Evolutionary conservation across 1,140 invertebrate species (phyloP), one percentile per base, ranked within the genome.

Genomic region (Nasonia giraulti): DNA sequence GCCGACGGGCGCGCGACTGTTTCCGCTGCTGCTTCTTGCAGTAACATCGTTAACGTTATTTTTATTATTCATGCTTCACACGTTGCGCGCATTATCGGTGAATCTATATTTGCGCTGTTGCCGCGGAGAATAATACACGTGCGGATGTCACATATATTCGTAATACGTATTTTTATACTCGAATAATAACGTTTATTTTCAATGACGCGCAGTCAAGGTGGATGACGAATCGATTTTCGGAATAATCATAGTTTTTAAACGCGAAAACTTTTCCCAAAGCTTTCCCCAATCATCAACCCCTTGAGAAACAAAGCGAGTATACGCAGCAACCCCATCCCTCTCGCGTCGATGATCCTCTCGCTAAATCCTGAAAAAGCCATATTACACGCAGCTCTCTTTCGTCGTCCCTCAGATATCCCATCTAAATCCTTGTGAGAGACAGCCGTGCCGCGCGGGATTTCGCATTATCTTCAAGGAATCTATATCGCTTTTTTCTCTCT

Each of bases 271-370:
- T 27, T 33, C 33, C 33, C 31, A 20, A 6, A 20, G 14, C 62
- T 50, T 7, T 66, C 17, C 11, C 11, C 17, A 90, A 90, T 90
- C 88, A 90, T 89, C 73, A 84, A 82, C 77, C 82, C 86, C 89
- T 87, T 90, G 87, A 89, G 89, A 88, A 2, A 40, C 23, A 27
- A 79, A n/a, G 7, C 23, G 10, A 37, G 40, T 31, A 73, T 33
- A 20, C 2, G 23, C 14, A 27, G 27, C 33, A 37, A 37, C 17
- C 6, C n/a, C 40, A 80, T 87, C 87, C 83, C 79, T 44, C 40
- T 44, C 40, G 6, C 87, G 88, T 89, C 86, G 87, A 84, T 78
- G 79, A 76, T 74, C 77, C 85, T 87, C 86, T 20, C 31, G 76
- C 76, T 80, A 82, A 85, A 86, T 87, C 85, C 83, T 79, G 55